A percentile compares a stretch with the other conserved stretches of the same genome.
Conservation (phyloP, 2,113 vertebrate species). For the Bufo gargarizans region DNA sequence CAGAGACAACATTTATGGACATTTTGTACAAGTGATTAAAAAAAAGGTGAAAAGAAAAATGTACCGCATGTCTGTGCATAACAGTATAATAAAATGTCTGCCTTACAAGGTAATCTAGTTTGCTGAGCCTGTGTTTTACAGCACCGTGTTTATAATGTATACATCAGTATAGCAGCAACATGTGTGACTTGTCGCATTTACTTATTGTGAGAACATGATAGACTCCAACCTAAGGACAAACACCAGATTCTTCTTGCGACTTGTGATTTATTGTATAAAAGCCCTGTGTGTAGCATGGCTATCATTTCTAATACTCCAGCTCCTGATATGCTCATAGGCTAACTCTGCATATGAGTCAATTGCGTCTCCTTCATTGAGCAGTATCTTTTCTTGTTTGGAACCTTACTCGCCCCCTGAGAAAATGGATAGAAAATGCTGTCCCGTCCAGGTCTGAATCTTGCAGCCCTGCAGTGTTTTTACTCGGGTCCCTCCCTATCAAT, state of each 20-base stretch:
- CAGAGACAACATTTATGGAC: too few species aligned
- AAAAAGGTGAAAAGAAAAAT: too few species aligned
- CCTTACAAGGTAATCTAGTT: too few species aligned
- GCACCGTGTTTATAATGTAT: neutral
- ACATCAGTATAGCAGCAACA: neutral
- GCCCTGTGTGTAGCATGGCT: neutral
- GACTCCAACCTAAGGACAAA: neutral
- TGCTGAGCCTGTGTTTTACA: neutral
- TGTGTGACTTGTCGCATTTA: neutral
- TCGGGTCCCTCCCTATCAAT: conserved; percentile 21
- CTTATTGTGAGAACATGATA: neutral
- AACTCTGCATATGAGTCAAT: too few species aligned
- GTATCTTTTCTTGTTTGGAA: too few species aligned
- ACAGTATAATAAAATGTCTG: too few species aligned
- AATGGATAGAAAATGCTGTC: neutral
- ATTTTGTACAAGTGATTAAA: too few species aligned
- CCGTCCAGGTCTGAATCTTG: neutral
- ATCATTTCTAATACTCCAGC: neutral
- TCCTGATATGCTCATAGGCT: neutral
- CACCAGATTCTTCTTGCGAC: neutral
- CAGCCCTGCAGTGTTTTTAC: neutral
- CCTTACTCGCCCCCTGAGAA: neutral
- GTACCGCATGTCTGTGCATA: too few species aligned
- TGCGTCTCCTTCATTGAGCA: neutral
- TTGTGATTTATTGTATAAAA: neutral